A percentile compares a stretch with the other conserved stretches of the same genome.
These are phyloP conservation scores for Saccopteryx leptura DNA, from an alignment of 2,113 vertebrate species.

Conservation along the genomic window DNA sequence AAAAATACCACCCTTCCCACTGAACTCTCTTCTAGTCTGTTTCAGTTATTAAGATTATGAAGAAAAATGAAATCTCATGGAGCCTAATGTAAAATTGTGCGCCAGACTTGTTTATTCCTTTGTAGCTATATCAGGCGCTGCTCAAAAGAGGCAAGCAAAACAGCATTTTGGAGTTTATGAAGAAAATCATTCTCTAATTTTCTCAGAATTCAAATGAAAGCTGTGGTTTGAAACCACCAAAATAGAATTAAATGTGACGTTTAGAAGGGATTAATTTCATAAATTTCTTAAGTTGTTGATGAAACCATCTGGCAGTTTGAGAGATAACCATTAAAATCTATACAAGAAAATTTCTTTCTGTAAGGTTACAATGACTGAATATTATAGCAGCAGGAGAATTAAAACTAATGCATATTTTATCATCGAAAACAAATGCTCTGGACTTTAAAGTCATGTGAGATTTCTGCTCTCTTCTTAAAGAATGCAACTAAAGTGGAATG, in stretches of 20 bases:
- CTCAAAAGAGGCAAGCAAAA: slow-evolving; percentile 46
- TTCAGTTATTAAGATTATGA: slow-evolving; percentile 58
- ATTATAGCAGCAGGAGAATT: slow-evolving; percentile 57
- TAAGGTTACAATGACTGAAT: slow-evolving; percentile 65
- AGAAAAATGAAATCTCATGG: slow-evolving; percentile 27
- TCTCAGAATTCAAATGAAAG: slow-evolving; percentile 77
- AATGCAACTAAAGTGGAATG: background rate
- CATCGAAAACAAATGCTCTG: slow-evolving; percentile 41
- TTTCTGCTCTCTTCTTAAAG: slow-evolving; percentile 36
- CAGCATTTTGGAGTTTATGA: slow-evolving; percentile 46
- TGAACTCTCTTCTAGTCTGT: background rate
- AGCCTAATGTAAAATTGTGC: background rate
- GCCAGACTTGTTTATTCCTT: slow-evolving; percentile 50
- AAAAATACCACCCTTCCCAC: background rate
- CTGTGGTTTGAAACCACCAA: slow-evolving; percentile 66
- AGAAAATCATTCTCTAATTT: slow-evolving; percentile 56
- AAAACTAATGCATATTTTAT: slow-evolving; percentile 67
- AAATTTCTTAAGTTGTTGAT: slow-evolving; percentile 69
- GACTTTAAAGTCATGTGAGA: slow-evolving; percentile 54
- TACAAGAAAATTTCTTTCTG: slow-evolving; percentile 59
- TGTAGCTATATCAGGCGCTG: background rate
- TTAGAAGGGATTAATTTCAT: slow-evolving; percentile 78
- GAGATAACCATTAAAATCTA: slow-evolving; percentile 67
- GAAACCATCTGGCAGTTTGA: slow-evolving; percentile 62
- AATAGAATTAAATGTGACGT: slow-evolving; percentile 62